These are phyloP conservation scores for Anneissia japonica DNA, from an alignment of 35 echinoderm and acorn worm species.

Conservation along the genomic window DNA sequence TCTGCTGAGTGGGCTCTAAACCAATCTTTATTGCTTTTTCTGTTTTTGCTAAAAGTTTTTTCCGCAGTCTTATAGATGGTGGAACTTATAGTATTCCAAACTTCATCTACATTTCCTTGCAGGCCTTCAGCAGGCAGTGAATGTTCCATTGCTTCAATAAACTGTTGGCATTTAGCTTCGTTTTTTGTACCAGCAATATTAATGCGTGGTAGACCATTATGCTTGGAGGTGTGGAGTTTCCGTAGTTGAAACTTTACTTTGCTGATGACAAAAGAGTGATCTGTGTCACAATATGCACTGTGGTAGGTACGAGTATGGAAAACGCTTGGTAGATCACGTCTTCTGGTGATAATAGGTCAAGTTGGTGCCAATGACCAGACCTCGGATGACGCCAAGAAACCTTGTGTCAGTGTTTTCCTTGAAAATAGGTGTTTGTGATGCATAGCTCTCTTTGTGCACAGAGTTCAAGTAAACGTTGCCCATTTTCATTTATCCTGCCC, in stretches of 20 bases:
- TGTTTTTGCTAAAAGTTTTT: constrained; percentile 13
- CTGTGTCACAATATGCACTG: not conserved
- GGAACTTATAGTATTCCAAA: constrained; percentile 1
- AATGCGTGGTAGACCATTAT: too few species aligned
- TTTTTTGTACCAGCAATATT: constrained; percentile 6
- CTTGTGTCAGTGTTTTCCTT: not conserved
- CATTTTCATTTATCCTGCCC: constrained; percentile 30
- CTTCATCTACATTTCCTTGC: not conserved
- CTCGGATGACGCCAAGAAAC: constrained; percentile 34
- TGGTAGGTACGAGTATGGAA: not conserved
- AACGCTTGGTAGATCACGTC: not conserved
- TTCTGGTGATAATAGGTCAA: constrained; percentile 30
- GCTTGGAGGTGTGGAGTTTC: too few species aligned
- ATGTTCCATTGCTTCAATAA: constrained; percentile 10
- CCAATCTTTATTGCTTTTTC: constrained; percentile 1
- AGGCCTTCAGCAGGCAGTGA: not conserved
- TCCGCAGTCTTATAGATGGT: constrained; percentile 17
- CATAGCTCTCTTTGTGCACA: constrained; percentile 12
- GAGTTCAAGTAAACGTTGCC: constrained; percentile 25
- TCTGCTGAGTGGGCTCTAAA: constrained; percentile 11
- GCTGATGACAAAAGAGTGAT: constrained; percentile 3
- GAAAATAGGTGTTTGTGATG: not conserved
- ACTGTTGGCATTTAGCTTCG: not conserved
- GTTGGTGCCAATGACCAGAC: constrained; percentile 28
- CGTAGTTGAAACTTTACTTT: too few species aligned